Base-by-base conservation (phyloP, 2,888 invertebrate species). In the Dasypogon diadema region DNA sequence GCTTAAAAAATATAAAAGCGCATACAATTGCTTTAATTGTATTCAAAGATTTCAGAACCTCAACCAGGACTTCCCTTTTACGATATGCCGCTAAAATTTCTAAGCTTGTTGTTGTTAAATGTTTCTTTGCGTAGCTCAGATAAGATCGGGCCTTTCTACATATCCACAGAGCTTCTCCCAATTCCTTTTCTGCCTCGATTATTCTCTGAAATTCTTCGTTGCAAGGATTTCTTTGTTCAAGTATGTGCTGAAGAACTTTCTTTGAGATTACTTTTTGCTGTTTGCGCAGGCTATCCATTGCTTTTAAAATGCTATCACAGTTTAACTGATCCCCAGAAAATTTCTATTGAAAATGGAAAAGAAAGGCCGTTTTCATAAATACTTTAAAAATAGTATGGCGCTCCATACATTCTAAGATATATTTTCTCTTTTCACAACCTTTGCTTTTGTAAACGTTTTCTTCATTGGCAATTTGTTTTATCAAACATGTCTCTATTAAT, bases 51-150 rank as follows among this genome's bases (percentile, higher is more conserved):
- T 92, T 91, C 1, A 98, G 87, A 0, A 98, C 88, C 70, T 92
- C 92, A 77, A 92, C 90, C 4, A 97, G 90, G 75, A 94, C 91
- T 84, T 96, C 95, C 70, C 96, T 87, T 84, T 96, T 97, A 60
- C 94, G 88, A 83, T 97, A 96, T 84, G 97, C 97, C 0, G 97
- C 95, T 58, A 99, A 87, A 78, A 99, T 95, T 22, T 94, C 93
- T 75, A 98, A 89, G 81, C 96, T 94, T 58, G 94, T 92, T 42
- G 93, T 90, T 0, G 95, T 95, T 77, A 97, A 91, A 82, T 95
- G 93, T 79, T 91, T 90, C 80, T 93, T 93, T 0, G 96, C 95
- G 21, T 90, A 88, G 76, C 91, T 89, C 54, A 98, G 87, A 80
- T 94, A 90, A 18, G 89, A 88, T 63, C 96, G 89, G 8, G 95